phyloP scores from a whole-genome alignment of 2,113 vertebrate genomes.

The Lophochroa leadbeateri region DNA sequence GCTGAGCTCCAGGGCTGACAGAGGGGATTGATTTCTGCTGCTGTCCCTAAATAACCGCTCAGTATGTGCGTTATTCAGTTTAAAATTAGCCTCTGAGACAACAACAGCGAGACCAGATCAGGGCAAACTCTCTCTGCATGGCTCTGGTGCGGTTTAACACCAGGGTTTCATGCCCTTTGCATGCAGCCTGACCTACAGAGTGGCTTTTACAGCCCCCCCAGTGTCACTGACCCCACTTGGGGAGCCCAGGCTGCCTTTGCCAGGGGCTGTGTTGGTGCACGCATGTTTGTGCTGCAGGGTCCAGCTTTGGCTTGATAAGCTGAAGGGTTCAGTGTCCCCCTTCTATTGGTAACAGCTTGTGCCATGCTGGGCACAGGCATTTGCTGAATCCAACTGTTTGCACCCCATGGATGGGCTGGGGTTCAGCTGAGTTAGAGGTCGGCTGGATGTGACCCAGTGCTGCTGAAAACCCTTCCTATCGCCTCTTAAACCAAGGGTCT shows the following conservation, averaged over 20 bases:
- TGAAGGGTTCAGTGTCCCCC: neutral
- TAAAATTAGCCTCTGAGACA: slow-evolving; percentile 52
- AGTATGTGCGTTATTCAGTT: neutral
- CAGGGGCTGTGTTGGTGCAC: neutral
- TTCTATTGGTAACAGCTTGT: neutral
- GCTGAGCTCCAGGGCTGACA: neutral
- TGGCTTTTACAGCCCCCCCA: neutral
- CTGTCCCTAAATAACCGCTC: neutral
- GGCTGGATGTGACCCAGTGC: neutral
- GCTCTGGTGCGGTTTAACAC: neutral
- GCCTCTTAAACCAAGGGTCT: neutral
- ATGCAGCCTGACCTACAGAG: neutral
- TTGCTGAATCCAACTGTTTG: neutral
- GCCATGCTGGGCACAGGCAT: neutral
- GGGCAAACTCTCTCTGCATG: neutral
- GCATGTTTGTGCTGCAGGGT: fast-evolving
- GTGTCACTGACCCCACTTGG: neutral
- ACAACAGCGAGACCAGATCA: neutral
- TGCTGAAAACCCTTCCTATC: neutral
- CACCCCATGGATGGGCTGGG: neutral
- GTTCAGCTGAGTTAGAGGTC: neutral
- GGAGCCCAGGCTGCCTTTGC: neutral
- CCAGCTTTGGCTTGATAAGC: neutral
- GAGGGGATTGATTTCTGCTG: neutral
- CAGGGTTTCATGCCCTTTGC: fast-evolving